Evolutionary conservation across 2,888 invertebrate genomes (phyloP).

Genomic region (Leptinotarsa tumamoca): DNA sequence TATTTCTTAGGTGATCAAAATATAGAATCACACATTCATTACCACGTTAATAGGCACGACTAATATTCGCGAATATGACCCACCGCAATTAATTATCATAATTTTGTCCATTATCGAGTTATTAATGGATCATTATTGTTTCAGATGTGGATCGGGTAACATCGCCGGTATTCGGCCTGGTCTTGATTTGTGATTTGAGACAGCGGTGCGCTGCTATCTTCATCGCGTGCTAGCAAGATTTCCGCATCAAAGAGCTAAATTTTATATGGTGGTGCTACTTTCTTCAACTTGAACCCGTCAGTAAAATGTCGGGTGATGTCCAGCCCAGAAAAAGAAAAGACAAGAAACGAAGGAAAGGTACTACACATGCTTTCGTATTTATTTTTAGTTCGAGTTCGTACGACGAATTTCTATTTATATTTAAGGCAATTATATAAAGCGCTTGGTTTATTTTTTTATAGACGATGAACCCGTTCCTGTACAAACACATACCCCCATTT

Average conservation of each 20-base stretch:
- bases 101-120: conserved; percentile 33
- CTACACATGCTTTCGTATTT: conserved; percentile 50
- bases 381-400: conserved; percentile 51
- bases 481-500: conserved; percentile 55
- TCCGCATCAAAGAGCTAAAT: conserved; percentile 35
- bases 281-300: conserved; percentile 44
- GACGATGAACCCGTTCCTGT: conserved; percentile 53
- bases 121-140: conserved; percentile 41
- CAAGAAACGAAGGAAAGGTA: conserved; percentile 86
- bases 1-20: too few relatives aligned
- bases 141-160: conserved; percentile 46
- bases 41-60: not conserved
- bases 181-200: conserved; percentile 35
- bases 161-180: conserved; percentile 44
- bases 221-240: conserved; percentile 42
- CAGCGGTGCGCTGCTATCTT: conserved; percentile 38
- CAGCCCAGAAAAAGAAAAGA: conserved; percentile 89
- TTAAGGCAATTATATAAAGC: conserved; percentile 33
- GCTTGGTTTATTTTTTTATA: conserved; percentile 40
- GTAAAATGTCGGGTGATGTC: conserved; percentile 86
- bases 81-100: conserved; percentile 26
- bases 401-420: conserved; percentile 50
- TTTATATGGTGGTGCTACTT: conserved; percentile 50
- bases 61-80: not conserved
- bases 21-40: not conserved